phyloP scores from a whole-genome alignment of 2,113 vertebrate species.

The Psittacus erithacus region DNA sequence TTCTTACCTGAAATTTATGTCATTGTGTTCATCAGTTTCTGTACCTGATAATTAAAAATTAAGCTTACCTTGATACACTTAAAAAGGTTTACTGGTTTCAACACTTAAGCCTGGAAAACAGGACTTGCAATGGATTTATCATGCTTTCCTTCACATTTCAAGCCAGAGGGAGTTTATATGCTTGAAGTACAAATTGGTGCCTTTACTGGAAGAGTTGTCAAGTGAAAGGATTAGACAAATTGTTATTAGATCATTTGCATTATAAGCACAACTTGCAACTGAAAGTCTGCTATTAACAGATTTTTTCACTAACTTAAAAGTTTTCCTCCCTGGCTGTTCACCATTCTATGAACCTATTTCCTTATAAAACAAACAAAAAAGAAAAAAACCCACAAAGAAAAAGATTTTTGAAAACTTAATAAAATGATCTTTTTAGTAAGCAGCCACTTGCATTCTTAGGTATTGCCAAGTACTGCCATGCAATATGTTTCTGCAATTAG shows the following conservation, averaged over 20 bases:
- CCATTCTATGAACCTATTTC: not conserved
- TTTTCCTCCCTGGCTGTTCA: not conserved
- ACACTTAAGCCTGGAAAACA: not conserved
- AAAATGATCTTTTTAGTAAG: not conserved
- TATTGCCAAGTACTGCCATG: not conserved
- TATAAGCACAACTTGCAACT: not conserved
- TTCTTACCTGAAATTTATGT: not conserved
- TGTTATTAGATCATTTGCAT: not conserved
- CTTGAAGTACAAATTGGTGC: not conserved
- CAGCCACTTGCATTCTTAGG: not conserved
- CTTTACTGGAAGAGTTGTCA: slow-evolving; percentile 4
- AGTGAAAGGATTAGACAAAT: not conserved
- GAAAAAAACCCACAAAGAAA: not conserved
- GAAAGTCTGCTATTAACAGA: not conserved
- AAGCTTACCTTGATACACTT: not conserved
- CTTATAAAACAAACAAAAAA: not conserved
- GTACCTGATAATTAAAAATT: not conserved
- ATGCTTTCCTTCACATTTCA: not conserved
- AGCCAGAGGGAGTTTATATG: not conserved
- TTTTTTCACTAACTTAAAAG: slow-evolving; percentile 13
- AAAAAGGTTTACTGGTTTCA: not conserved
- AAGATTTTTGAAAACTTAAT: not conserved
- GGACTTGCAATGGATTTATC: not conserved
- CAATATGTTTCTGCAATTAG: slow-evolving; percentile 32
- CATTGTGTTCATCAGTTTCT: not conserved